Percentiles rank a stretch among this genome's conserved stretches.
Evolutionary conservation across 2,888 invertebrate genomes (phyloP).

Genomic region (Antitype chi): DNA sequence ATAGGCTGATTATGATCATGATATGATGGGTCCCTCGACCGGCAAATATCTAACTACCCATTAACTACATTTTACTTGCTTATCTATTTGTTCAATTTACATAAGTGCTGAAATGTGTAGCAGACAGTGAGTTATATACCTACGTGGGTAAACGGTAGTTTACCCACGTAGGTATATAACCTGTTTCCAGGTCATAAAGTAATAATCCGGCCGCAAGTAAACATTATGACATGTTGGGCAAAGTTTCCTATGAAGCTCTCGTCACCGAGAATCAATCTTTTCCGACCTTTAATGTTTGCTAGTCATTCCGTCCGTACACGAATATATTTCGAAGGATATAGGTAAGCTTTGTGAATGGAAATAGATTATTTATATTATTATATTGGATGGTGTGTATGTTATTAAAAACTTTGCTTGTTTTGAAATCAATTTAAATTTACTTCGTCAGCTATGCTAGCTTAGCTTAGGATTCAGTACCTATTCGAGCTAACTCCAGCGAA

Average conservation of each 20-base stretch:
- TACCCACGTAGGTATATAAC: conserved; percentile 31
- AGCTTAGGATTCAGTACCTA: background rate
- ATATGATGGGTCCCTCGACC: too few species aligned
- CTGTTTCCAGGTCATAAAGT: conserved; percentile 45
- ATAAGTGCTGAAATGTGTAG: conserved; percentile 10
- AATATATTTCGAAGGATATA: conserved; percentile 18
- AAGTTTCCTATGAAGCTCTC: conserved; percentile 48
- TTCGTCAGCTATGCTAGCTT: background rate
- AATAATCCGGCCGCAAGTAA: conserved; percentile 49
- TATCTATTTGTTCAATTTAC: conserved; percentile 7
- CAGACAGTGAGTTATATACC: too few species aligned
- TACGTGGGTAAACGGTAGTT: too few species aligned
- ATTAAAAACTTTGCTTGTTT: background rate
- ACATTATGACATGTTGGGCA: conserved; percentile 42
- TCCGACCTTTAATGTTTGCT: conserved; percentile 35
- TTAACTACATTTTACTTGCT: background rate
- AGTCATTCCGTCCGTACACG: conserved; percentile 23
- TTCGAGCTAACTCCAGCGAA: too few species aligned
- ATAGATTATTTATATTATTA: conserved; percentile 14
- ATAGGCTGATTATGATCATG: too few species aligned
- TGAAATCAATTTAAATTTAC: background rate
- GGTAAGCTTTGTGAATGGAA: conserved; percentile 23
- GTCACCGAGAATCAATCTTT: conserved; percentile 55
- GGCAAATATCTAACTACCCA: background rate
- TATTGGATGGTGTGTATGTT: background rate